Evolutionary conservation across 2,888 invertebrate species (phyloP).

Genomic region (Adelognathus sp.): DNA sequence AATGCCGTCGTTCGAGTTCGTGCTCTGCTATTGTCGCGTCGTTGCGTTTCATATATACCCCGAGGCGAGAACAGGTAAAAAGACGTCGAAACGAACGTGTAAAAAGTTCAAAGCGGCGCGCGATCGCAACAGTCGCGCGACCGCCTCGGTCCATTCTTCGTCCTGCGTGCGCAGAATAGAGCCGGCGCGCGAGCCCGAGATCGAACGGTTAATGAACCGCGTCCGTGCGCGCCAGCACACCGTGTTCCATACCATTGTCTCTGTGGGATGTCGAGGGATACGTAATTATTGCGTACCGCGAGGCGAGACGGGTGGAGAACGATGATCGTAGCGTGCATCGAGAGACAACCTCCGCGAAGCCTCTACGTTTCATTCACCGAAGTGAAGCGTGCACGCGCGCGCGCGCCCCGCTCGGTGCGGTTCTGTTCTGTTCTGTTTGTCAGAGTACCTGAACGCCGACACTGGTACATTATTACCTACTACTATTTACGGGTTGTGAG

Average conservation of each 20-base stretch:
- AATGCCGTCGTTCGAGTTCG: neutral
- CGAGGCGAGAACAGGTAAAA: constrained; percentile 1
- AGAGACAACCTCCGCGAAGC: constrained; percentile 7
- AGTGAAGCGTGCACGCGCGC: constrained; percentile 24
- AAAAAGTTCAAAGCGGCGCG: constrained; percentile 11
- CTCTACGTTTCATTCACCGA: constrained; percentile 56
- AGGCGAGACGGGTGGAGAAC: constrained; percentile 38
- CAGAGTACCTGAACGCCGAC: constrained; percentile 30
- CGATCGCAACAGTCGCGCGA: constrained; percentile 22
- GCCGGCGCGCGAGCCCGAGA: constrained; percentile 43
- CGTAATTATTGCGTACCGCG: constrained; percentile 57
- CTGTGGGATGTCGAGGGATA: constrained; percentile 53
- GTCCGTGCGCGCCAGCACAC: constrained; percentile 28
- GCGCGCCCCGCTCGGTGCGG: constrained; percentile 17
- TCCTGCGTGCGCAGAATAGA: neutral
- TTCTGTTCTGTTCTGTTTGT: constrained; percentile 32
- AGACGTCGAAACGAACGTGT: neutral
- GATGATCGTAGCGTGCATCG: constrained; percentile 38
- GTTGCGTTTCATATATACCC: neutral
- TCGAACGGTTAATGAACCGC: constrained; percentile 71
- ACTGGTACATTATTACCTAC: constrained; percentile 41
- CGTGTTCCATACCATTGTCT: constrained; percentile 51
- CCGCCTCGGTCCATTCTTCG: constrained; percentile 29
- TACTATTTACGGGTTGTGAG: constrained; percentile 30
- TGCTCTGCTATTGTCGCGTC: neutral